Evolutionary conservation across 2,797 vertebrate species (phyloP).

Genomic region (Apodemus agrarius): DNA sequence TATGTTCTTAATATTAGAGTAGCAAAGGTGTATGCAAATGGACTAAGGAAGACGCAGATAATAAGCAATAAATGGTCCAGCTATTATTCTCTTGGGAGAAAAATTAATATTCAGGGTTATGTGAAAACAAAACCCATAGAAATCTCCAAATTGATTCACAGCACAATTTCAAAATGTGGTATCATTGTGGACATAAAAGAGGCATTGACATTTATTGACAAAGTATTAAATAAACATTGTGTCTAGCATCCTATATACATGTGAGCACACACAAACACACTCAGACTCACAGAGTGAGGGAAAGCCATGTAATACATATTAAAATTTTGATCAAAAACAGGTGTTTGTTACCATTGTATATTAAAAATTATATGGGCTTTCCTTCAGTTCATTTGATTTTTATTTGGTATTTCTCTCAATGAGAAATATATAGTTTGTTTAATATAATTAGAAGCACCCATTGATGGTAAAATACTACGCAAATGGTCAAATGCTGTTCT

Average conservation of each 20-base stretch:
- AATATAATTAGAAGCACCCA: slow-evolving; percentile 30
- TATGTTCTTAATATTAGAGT: not conserved
- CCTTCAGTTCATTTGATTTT: not conserved
- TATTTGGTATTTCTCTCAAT: slow-evolving; percentile 27
- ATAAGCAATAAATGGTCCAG: not conserved
- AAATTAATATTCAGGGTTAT: not conserved
- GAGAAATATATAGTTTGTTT: not conserved
- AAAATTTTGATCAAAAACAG: not conserved
- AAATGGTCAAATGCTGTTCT: slow-evolving; percentile 53
- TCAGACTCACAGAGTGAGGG: not conserved
- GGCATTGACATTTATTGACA: not conserved
- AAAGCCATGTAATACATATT: not conserved
- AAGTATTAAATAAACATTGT: not conserved
- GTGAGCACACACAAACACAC: not conserved
- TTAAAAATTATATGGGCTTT: not conserved
- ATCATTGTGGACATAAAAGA: not conserved
- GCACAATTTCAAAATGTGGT: not conserved
- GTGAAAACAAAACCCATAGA: not conserved
- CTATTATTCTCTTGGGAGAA: not conserved
- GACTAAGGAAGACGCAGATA: not conserved
- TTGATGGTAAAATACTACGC: slow-evolving; percentile 1
- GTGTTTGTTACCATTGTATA: not conserved
- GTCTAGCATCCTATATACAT: not conserved
- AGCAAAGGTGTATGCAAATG: not conserved
- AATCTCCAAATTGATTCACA: not conserved